These are phyloP conservation scores for Sigmodon hispidus DNA, from an alignment of 2,113 vertebrate species.

Conservation along the genomic window DNA sequence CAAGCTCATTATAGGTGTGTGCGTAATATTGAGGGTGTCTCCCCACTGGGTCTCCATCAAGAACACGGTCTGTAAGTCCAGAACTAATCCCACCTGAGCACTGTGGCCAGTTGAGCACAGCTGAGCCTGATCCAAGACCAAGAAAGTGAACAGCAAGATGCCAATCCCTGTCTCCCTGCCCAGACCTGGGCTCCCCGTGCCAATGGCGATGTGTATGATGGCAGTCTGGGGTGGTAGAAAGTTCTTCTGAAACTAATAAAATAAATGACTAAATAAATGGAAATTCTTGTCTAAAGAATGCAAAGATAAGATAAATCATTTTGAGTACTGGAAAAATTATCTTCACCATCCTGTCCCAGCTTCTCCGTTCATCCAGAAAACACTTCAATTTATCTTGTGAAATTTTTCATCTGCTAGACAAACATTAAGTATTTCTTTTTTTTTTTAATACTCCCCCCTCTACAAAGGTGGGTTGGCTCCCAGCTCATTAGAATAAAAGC, in stretches of 20 bases:
- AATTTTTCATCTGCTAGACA: constrained; percentile 72
- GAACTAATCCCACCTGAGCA: neutral
- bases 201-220: neutral
- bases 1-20: neutral
- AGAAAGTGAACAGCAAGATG: neutral
- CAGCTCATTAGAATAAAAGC: constrained; percentile 81
- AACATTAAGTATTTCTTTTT: constrained; percentile 71
- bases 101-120: neutral
- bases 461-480: constrained; percentile 81
- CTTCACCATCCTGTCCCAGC: constrained; percentile 58
- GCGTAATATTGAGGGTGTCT: neutral
- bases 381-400: constrained; percentile 81
- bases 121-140: neutral
- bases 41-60: neutral
- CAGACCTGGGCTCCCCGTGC: neutral
- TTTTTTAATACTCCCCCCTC: constrained; percentile 26
- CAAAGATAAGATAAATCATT: constrained; percentile 81
- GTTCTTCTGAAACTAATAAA: constrained; percentile 75
- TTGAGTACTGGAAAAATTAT: constrained; percentile 79
- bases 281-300: constrained; percentile 76
- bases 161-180: neutral
- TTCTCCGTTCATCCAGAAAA: constrained; percentile 79
- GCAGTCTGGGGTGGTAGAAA: neutral
- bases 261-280: constrained; percentile 80
- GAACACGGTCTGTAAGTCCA: neutral